Evolutionary conservation across 64 coral and sea anemone species (phyloP), one percentile per base, ranked within the genome.

Genomic region (Porites lutea): DNA sequence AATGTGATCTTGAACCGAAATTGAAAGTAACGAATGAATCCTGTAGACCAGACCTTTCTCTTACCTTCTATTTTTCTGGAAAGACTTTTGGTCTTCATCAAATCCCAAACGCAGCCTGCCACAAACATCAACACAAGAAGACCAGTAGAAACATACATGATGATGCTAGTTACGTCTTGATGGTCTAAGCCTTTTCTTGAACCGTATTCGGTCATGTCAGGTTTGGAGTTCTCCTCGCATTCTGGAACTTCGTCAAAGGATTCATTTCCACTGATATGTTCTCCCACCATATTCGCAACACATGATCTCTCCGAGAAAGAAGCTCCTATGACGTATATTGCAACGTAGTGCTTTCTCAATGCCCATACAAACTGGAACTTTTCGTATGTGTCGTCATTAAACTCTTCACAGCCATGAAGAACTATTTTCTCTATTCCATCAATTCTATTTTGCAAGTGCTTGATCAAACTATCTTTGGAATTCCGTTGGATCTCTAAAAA

Each of bases 91-190:
- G 78, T 6, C 55, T 6, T 64, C 8, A 59, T 62, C 57, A 62
- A 13, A 62, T 81, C 78, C 78, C 78, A 81, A 9, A 15, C 27
- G 58, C 54, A 62, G 23, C 78, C 78, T 43, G 23, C 78, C 60
- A 81, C 13, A 7, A 81, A 43, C 22, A 63, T 62, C 22, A 45
- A 23, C 15, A 27, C 57, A 27, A 63, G 11, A 37, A 81, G 21
- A 4, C 78, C 78, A 27, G 8, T 0, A 8, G 58, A 62, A 14
- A 23, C 58, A 37, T 81, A 81, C 20, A 81, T 8, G 8, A 61
- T 62, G 7, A 76, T 76, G 73, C 6, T 48, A 1, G 3, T 2
- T 9, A 62, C 3, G 52, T 19, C 58, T 13, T 0, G 0, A 1
- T 21, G 10, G 0, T 62, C 10, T 7, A 8, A 64, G 5, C 2